A percentile compares a stretch with the other conserved stretches of the same genome.
Conservation (phyloP, 1,140 invertebrate species). For the Varroa destructor region DNA sequence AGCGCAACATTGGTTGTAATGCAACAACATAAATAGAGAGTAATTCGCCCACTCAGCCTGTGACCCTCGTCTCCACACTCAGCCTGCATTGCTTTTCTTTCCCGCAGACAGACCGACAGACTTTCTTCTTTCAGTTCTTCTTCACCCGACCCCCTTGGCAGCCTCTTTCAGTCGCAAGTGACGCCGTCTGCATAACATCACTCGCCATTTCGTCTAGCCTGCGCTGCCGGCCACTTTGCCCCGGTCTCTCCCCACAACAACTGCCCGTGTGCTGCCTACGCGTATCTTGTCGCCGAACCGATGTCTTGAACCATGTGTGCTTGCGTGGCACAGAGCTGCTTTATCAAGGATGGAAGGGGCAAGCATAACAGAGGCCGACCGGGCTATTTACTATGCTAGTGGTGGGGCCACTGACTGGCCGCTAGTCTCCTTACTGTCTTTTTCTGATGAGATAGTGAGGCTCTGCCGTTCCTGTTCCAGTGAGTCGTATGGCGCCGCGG, state of each 20-base stretch:
- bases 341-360: too few species aligned
- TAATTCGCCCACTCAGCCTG: constrained; percentile 1
- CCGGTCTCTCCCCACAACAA: too few species aligned
- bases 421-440: not conserved
- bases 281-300: too few species aligned
- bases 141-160: too few species aligned
- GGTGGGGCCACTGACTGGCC: not conserved
- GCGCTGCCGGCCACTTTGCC: too few species aligned
- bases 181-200: constrained; percentile 28
- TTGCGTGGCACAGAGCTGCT: too few species aligned
- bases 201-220: constrained; percentile 1
- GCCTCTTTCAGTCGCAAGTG: not conserved
- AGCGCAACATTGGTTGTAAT: too few species aligned
- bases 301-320: too few species aligned
- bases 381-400: constrained; percentile 27
- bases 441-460: constrained; percentile 20
- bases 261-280: too few species aligned
- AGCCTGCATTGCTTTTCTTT: too few species aligned
- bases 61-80: not conserved
- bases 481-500: not conserved
- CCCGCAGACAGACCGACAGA: too few species aligned
- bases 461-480: not conserved
- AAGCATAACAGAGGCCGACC: not conserved
- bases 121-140: too few species aligned
- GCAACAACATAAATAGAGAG: constrained; percentile 16